Base-by-base conservation (phyloP, 2,888 invertebrate species). In the Tricholauxania praeusta region DNA sequence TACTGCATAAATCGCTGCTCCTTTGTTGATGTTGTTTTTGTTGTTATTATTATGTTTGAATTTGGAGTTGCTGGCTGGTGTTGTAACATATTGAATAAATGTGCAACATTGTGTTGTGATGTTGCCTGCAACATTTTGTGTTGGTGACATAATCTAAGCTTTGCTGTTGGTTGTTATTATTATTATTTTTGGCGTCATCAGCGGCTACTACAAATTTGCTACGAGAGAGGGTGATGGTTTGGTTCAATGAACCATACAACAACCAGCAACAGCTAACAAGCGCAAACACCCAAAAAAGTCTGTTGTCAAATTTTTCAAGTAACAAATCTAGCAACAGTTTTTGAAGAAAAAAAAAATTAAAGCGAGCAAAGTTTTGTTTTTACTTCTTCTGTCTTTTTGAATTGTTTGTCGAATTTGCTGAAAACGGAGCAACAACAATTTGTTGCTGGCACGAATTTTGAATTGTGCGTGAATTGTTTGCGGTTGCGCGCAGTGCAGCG, bases 221-320 rank as follows among this genome's bases (percentile, higher is more conserved):
- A 19, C 17, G 67, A 19, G 10, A n/a, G 55, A 19, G 55, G 15
- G 62, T 52, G 28, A 10, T 51, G 49, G 48, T 28, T 59, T 28
- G 51, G 68, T 68, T 68, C 59, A 68, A 68, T 68, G 68, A 68
- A 68, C 68, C 59, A 57, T 28, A 57, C 6, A 10, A 12, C 28
- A 57, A 57, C 17, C 22, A 57, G 28, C 28, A 57, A 57, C 22
- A 28, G n/a, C 8, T 53, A 53, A 17, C 66, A 66, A 65, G 28
- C 28, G 3, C 65, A 64, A 68, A 28, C 51, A 57, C 57, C 57
- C 68, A 32, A 59, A 49, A n/a, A 22, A 59, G 48, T 47, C 14
- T n/a, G 68, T 57, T n/a, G 39, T 39, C 39, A 39, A 39, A 39
- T 4, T 39, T 39, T 39, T 39, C 8, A 8, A 39, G 39, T 39